Percentiles rank a stretch among this genome's conserved stretches.
phyloP scores from a whole-genome alignment of 1,140 invertebrate genomes.

The Saccostrea echinata region DNA sequence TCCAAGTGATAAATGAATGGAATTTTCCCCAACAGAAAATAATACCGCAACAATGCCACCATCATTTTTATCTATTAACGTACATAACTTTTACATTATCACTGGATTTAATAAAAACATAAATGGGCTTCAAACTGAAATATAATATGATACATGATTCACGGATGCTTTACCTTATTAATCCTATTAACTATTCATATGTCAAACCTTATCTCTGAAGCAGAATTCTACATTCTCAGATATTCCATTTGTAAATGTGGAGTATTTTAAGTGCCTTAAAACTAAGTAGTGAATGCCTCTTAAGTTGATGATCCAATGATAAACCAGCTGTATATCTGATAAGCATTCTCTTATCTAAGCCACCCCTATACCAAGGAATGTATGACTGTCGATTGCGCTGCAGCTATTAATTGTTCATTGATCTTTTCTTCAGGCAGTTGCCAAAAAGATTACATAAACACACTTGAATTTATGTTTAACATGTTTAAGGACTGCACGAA shows the following conservation, averaged over 20 bases:
- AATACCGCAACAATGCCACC: too few species aligned
- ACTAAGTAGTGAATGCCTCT: neutral
- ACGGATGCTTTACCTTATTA: neutral
- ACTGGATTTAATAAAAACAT: too few species aligned
- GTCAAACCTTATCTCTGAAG: neutral
- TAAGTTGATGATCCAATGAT: neutral
- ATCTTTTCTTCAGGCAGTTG: conserved; percentile 16
- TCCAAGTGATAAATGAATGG: too few species aligned
- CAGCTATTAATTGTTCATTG: conserved; percentile 34
- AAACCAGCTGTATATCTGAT: neutral
- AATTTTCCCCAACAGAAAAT: too few species aligned
- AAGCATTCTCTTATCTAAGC: neutral
- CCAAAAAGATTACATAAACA: conserved; percentile 21
- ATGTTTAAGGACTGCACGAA: neutral
- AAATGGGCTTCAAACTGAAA: too few species aligned
- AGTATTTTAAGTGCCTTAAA: conserved; percentile 17
- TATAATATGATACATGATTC: too few species aligned
- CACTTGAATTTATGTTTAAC: neutral
- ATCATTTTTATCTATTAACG: too few species aligned
- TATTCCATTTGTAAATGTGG: neutral
- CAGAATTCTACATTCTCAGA: neutral
- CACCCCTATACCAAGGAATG: conserved; percentile 22
- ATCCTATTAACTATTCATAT: neutral
- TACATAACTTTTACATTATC: too few species aligned
- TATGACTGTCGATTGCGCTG: neutral